A percentile compares a stretch with the other conserved stretches of the same genome.
phyloP scores from a whole-genome alignment of 2,113 vertebrate genomes.

The Anser cygnoides region DNA sequence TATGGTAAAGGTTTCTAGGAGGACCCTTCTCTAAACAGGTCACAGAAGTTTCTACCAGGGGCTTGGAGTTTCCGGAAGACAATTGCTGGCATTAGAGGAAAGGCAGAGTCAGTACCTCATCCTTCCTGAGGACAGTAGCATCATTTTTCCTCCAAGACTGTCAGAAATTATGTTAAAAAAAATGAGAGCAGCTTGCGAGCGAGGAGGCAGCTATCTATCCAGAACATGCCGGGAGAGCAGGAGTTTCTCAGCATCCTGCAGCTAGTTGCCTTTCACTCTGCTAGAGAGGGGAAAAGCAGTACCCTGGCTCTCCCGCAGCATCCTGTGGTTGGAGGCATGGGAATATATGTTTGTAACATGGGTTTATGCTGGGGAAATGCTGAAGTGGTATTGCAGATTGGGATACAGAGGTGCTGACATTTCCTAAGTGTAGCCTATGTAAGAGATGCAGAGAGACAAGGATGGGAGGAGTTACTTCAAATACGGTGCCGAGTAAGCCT shows the following conservation, averaged over 20 bases:
- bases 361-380: background rate
- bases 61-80: background rate
- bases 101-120: background rate
- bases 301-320: background rate
- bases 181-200: background rate
- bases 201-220: background rate
- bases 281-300: background rate
- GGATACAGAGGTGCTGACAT: background rate
- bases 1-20: background rate
- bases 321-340: background rate
- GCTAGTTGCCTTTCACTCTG: background rate
- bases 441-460: background rate
- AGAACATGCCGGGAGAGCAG: background rate
- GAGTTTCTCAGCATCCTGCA: background rate
- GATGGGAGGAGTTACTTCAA: background rate
- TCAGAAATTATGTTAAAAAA: background rate
- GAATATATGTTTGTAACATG: accelerated
- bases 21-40: background rate
- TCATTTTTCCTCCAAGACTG: background rate
- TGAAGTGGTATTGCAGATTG: background rate
- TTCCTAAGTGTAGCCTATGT: background rate
- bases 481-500: background rate
- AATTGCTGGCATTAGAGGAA: background rate
- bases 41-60: background rate
- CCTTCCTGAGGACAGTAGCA: background rate